phyloP scores from a whole-genome alignment of 2,113 vertebrate genomes.

The Onychostoma macrolepis region DNA sequence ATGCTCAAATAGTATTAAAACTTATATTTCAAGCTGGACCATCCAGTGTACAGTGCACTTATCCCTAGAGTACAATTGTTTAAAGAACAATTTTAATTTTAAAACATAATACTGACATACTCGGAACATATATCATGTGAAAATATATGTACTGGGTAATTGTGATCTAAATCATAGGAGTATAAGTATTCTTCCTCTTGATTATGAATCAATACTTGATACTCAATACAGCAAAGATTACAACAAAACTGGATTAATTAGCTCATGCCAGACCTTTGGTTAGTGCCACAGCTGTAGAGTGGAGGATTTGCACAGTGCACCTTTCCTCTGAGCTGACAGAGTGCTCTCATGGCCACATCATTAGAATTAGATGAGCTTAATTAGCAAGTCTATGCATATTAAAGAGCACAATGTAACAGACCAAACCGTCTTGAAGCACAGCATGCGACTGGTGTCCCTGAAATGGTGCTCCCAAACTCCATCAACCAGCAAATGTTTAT shows the following conservation, averaged over 20 bases:
- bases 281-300: constrained; percentile 3
- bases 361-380: constrained; percentile 74
- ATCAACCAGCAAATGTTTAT: constrained; percentile 56
- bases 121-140: too few relatives aligned
- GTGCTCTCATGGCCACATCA: constrained; percentile 72
- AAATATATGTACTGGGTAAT: too few relatives aligned
- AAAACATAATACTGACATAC: too few relatives aligned
- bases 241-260: constrained; percentile 21
- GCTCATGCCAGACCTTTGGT: constrained; percentile 11
- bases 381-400: constrained; percentile 76
- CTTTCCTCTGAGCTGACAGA: constrained; percentile 54
- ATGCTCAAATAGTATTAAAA: too few relatives aligned
- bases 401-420: constrained; percentile 66
- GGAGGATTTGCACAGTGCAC: constrained; percentile 24
- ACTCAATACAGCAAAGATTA: neutral
- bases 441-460: constrained; percentile 60
- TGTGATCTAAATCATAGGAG: neutral
- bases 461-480: neutral
- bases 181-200: neutral
- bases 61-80: too few relatives aligned
- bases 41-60: too few relatives aligned
- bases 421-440: constrained; percentile 62
- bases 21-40: too few relatives aligned
- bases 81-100: too few relatives aligned
- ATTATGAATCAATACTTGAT: neutral